Base-by-base conservation (phyloP, 2,797 vertebrate species). In the Syndactyla subalaris region DNA sequence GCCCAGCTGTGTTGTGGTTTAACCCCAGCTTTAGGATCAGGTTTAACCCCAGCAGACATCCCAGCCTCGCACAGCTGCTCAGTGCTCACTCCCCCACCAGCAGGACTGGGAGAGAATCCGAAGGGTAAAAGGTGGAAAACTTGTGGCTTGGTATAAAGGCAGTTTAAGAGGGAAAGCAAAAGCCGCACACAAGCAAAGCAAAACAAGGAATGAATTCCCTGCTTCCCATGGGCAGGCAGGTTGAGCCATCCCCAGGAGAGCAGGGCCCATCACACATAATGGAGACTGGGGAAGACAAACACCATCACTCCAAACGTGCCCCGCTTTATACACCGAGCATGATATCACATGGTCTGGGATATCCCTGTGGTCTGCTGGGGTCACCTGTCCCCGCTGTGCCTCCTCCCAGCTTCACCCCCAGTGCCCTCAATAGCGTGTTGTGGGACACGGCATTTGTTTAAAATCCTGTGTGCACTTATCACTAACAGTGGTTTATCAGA, bases 31-130 rank as follows among this genome's bases (percentile, higher is more conserved):
- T 10, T 51, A 2, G 49, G 49, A 27, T 26, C 16, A 11, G 27
- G 16, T 29, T 29, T 30, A 30, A 52, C 16, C 27, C 49, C 27
- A 52, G 29, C 38, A 9, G 12, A 29, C 29, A 32, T 29, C 61
- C 27, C 16, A 32, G 29, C 12, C 27, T 6, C 7, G 9, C 61
- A 43, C 20, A 29, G 39, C 21, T 7, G 5, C 29, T 39, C 7
- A 41, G 39, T 15, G 1, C 24, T 34, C 13, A 0, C 7, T 34
- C 2, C 5, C 29, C 2, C n/a, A 1, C 1, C 6, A 4, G n/a
- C 9, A 26, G 20, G 3, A 30, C 14, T 18, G 12, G 43, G 58
- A 1, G 29, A 3, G 8, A 19, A 2, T 13, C 1, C 6, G 14
- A 7, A 39, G 3, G n/a, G 17, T 19, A 4, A 76, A 12, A 19